A percentile compares a stretch with the other conserved stretches of the same genome.
Conservation (phyloP, 2,797 vertebrate genomes). For the Sebastes minor region DNA sequence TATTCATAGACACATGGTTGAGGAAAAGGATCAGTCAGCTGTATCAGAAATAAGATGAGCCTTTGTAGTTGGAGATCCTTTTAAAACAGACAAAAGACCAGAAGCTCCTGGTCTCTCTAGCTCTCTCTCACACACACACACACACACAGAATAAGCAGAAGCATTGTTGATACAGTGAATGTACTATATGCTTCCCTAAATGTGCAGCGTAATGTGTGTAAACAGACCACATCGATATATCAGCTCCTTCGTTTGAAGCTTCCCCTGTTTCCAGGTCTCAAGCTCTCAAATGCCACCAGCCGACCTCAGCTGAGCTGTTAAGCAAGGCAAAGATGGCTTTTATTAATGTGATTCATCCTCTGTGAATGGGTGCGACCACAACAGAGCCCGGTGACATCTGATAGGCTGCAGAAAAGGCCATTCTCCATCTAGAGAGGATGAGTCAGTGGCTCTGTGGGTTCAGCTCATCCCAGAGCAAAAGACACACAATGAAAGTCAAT, state of each 20-base stretch:
- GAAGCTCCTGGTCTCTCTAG: neutral
- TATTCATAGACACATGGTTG: conserved; percentile 17
- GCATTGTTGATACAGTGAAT: conserved; percentile 5
- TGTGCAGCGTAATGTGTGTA: neutral
- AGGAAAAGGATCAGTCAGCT: conserved; percentile 42
- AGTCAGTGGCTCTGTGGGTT: conserved; percentile 66
- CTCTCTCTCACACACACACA: neutral
- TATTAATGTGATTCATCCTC: conserved; percentile 78
- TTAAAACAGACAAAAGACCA: conserved; percentile 36
- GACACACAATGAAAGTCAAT: conserved; percentile 61
- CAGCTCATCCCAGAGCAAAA: conserved; percentile 52
- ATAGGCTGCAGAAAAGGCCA: conserved; percentile 75
- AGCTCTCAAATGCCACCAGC: conserved; percentile 64
- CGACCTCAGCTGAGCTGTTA: conserved; percentile 54
- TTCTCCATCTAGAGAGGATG: conserved; percentile 63
- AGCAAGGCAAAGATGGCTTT: conserved; percentile 70
- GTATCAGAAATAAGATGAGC: conserved; percentile 30
- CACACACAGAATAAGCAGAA: neutral
- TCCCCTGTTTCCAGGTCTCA: conserved; percentile 48
- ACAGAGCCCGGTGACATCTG: conserved; percentile 76
- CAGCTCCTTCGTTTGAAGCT: conserved; percentile 53
- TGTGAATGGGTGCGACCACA: conserved; percentile 74
- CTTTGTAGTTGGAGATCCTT: conserved; percentile 41
- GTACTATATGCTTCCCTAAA: neutral
- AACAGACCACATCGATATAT: conserved; percentile 15